Evolutionary conservation across 1,140 invertebrate species (phyloP).

Genomic region (Cotesia chilonis): DNA sequence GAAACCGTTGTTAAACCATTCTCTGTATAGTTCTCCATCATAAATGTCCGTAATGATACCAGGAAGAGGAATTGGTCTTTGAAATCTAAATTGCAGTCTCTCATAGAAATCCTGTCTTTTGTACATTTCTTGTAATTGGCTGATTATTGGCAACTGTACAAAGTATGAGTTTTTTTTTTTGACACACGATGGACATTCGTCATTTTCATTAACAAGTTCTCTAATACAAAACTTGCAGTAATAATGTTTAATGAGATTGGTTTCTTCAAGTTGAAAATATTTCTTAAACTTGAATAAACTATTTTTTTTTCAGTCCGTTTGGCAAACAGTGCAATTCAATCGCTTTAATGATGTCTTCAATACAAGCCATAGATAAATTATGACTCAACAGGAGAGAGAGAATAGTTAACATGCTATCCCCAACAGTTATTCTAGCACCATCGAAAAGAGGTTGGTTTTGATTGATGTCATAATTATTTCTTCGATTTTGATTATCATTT

Average conservation of each 20-base stretch:
- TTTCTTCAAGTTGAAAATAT: neutral
- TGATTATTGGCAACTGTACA: slow-evolving; percentile 19
- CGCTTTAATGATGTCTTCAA: slow-evolving; percentile 17
- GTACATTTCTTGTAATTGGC: slow-evolving; percentile 6
- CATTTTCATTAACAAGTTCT: neutral
- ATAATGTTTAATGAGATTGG: slow-evolving; percentile 6
- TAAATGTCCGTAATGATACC: slow-evolving; percentile 25
- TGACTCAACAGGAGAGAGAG: slow-evolving; percentile 17
- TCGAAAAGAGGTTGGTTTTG: neutral
- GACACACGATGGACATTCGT: slow-evolving; percentile 5
- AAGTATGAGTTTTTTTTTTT: slow-evolving; percentile 20
- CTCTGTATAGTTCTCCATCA: slow-evolving; percentile 28
- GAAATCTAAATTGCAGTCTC: neutral
- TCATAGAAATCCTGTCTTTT: slow-evolving; percentile 18
- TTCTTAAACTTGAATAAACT: slow-evolving; percentile 21
- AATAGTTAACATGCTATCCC: slow-evolving; percentile 16
- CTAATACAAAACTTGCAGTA: slow-evolving; percentile 10
- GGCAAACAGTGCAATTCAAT: slow-evolving; percentile 13
- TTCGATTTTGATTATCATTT: too few species aligned
- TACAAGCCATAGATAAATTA: slow-evolving; percentile 11
- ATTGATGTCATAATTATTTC: too few species aligned
- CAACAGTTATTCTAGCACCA: slow-evolving; percentile 10
- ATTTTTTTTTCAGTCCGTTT: neutral
- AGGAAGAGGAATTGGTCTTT: neutral
- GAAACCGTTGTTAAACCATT: slow-evolving; percentile 11